A percentile compares a stretch with the other conserved stretches of the same genome.
Conservation (phyloP, 2,113 vertebrate species). For the Kryptolebias marmoratus region DNA sequence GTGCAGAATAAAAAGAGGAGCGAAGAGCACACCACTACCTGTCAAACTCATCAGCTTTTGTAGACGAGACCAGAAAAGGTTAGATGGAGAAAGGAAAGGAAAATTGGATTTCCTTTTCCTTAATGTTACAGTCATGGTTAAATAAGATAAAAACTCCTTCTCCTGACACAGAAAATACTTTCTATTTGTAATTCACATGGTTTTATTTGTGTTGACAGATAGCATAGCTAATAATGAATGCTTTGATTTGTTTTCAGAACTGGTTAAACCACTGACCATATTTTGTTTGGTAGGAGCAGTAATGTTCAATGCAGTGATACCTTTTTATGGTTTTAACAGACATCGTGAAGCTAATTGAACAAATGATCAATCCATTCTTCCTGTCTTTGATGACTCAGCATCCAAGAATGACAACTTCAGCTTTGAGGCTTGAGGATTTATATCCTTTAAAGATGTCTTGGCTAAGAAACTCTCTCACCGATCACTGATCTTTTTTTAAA, state of each 20-base stretch:
- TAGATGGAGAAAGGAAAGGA: constrained; percentile 28
- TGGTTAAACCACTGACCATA: no score
- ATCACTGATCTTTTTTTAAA: neutral
- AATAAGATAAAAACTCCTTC: constrained; percentile 38
- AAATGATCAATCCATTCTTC: neutral
- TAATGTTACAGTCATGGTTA: constrained; percentile 65
- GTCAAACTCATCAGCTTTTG: constrained; percentile 67
- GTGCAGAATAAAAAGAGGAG: neutral
- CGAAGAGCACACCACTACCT: constrained; percentile 1
- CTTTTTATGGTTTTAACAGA: neutral
- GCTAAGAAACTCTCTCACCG: neutral
- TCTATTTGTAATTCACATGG: constrained; percentile 13
- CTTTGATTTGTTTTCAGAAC: no score
- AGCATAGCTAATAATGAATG: neutral
- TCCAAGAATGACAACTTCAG: neutral
- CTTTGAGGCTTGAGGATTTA: neutral
- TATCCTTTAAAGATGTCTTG: neutral
- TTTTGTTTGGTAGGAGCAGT: neutral
- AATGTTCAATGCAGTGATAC: no score
- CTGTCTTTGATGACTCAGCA: neutral
- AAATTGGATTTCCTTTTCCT: constrained; percentile 63
- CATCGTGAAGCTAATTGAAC: neutral
- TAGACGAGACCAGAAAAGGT: constrained; percentile 30
- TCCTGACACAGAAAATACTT: constrained; percentile 33
- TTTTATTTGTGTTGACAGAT: constrained; percentile 52